These are phyloP conservation scores for Indri indri DNA, from an alignment of 2,113 vertebrate genomes.

Conservation along the genomic window DNA sequence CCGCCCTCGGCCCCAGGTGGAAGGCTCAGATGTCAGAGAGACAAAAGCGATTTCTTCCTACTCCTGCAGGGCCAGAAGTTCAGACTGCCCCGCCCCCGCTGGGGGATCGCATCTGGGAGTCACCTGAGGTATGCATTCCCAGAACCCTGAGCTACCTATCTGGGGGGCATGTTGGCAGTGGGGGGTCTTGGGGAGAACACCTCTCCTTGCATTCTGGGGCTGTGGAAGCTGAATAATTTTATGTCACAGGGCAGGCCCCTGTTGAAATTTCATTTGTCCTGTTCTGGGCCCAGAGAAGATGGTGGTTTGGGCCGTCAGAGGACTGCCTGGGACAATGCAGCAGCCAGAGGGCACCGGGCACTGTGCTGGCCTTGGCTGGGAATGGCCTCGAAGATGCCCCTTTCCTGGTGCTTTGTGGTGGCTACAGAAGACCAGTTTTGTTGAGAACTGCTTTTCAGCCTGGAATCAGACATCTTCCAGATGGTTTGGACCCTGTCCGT, in stretches of 20 bases:
- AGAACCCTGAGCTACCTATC: background rate
- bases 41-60: conserved; percentile 58
- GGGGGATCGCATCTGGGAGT: conserved; percentile 50
- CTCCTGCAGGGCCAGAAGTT: conserved; percentile 50
- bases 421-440: conserved; percentile 58
- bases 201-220: background rate
- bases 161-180: background rate
- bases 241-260: conserved; percentile 85
- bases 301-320: background rate
- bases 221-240: conserved; percentile 11
- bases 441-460: conserved; percentile 61
- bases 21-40: conserved; percentile 20
- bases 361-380: background rate
- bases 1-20: background rate
- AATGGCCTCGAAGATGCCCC: background rate
- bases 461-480: conserved; percentile 55
- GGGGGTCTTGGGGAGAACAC: background rate
- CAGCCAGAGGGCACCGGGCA: background rate
- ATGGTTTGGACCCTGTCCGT: conserved; percentile 53
- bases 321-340: background rate
- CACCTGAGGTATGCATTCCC: conserved; percentile 50
- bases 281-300: conserved; percentile 17
- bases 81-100: conserved; percentile 61
- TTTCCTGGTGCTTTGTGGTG: conserved; percentile 48
- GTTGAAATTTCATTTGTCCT: conserved; percentile 65